These are phyloP conservation scores for Leucoraja ocellata DNA, from an alignment of 2,797 vertebrate genomes.

Conservation along the genomic window DNA sequence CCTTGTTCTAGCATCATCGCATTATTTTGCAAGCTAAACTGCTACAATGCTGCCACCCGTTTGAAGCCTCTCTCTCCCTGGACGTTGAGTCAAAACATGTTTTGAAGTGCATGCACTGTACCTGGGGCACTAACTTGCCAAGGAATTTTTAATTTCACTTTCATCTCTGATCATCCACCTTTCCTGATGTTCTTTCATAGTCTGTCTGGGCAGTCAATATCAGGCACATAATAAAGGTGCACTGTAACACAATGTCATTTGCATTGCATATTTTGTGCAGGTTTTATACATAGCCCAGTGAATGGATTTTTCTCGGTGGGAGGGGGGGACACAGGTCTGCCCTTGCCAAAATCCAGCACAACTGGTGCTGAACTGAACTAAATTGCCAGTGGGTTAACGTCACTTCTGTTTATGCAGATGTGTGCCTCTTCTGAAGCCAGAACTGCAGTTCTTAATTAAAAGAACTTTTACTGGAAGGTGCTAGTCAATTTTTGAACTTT, in stretches of 20 bases:
- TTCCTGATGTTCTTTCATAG: constrained; percentile 44
- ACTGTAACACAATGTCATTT: constrained; percentile 48
- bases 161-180: constrained; percentile 42
- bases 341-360: constrained; percentile 34
- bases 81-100: constrained; percentile 58
- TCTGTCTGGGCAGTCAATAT: constrained; percentile 55
- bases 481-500: constrained; percentile 32
- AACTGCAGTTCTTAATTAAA: constrained; percentile 26
- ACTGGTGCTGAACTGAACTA: neutral
- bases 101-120: constrained; percentile 70
- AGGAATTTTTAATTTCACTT: constrained; percentile 56
- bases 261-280: constrained; percentile 54
- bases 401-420: constrained; percentile 31
- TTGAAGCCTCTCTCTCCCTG: constrained; percentile 66
- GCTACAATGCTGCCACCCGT: constrained; percentile 81
- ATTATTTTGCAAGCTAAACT: constrained; percentile 82
- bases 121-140: constrained; percentile 74
- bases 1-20: constrained; percentile 70
- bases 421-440: constrained; percentile 33
- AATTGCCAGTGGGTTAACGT: constrained; percentile 5
- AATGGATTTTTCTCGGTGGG: constrained; percentile 53
- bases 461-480: constrained; percentile 32
- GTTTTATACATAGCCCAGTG: constrained; percentile 57
- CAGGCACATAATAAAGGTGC: constrained; percentile 48
- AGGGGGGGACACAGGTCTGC: constrained; percentile 48